Evolutionary conservation across 2,888 invertebrate genomes (phyloP).

Genomic region (Nesidiocoris tenuis): DNA sequence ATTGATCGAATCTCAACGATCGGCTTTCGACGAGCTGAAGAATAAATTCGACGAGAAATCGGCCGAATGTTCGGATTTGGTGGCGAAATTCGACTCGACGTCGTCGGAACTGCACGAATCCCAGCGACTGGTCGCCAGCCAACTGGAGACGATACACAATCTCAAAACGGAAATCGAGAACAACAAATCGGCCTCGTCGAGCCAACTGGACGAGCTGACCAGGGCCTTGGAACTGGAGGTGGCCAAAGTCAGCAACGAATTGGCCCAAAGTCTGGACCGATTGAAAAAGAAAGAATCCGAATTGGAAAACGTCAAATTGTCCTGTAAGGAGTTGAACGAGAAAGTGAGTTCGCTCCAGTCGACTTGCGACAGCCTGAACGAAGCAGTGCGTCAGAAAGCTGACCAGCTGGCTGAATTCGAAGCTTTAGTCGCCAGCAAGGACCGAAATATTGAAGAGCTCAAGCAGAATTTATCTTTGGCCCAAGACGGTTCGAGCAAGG

Average conservation of each 20-base stretch:
- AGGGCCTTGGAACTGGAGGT: slow-evolving; percentile 47
- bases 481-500: slow-evolving; percentile 3
- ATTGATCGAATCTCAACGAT: slow-evolving; percentile 55
- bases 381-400: slow-evolving; percentile 4
- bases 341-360: slow-evolving; percentile 1
- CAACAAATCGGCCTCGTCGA: slow-evolving; percentile 30
- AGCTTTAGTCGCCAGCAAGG: neutral
- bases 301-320: slow-evolving; percentile 57
- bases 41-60: slow-evolving; percentile 49
- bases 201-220: slow-evolving; percentile 26
- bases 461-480: neutral
- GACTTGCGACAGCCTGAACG: neutral
- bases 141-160: slow-evolving; percentile 1
- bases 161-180: slow-evolving; percentile 49
- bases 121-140: neutral
- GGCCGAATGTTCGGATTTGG: slow-evolving; percentile 50
- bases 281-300: slow-evolving; percentile 61
- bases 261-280: slow-evolving; percentile 52
- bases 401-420: neutral
- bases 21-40: slow-evolving; percentile 50
- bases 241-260: slow-evolving; percentile 50
- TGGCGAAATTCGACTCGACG: slow-evolving; percentile 53
- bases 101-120: slow-evolving; percentile 26
- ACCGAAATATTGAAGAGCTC: neutral
- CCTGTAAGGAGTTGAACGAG: slow-evolving; percentile 12